Percentiles rank a stretch among this genome's conserved stretches.
Evolutionary conservation across 2,113 vertebrate species (phyloP).

Genomic region (Rattus rattus): DNA sequence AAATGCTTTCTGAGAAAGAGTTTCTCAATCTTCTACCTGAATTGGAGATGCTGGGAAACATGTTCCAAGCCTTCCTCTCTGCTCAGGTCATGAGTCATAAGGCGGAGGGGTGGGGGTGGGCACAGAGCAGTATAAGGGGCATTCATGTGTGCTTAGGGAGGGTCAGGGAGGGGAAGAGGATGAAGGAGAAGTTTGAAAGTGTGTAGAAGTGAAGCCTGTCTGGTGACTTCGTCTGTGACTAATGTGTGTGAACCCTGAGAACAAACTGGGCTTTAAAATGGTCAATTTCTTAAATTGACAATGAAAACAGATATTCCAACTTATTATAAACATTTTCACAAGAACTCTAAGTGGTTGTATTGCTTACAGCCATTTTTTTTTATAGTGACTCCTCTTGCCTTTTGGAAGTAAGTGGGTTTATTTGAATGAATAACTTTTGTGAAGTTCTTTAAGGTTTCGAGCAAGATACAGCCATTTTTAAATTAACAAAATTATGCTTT

Average conservation of each 20-base stretch:
- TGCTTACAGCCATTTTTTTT: neutral
- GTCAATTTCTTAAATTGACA: neutral
- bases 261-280: neutral
- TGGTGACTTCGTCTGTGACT: neutral
- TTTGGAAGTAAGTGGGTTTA: neutral
- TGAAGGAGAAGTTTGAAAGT: neutral
- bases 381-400: neutral
- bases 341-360: neutral
- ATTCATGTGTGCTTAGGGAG: neutral
- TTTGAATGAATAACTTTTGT: constrained; percentile 8
- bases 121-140: constrained; percentile 13
- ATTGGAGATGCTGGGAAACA: constrained; percentile 7
- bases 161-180: neutral
- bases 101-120: neutral
- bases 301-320: neutral
- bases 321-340: neutral
- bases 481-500: neutral
- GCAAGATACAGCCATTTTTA: neutral
- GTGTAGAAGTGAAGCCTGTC: neutral
- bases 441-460: neutral
- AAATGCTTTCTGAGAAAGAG: neutral
- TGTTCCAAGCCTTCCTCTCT: neutral
- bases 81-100: neutral
- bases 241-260: neutral
- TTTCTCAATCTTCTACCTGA: neutral